Conservation (phyloP, 2,113 vertebrate genomes). For the Recurvirostra avosetta region DNA sequence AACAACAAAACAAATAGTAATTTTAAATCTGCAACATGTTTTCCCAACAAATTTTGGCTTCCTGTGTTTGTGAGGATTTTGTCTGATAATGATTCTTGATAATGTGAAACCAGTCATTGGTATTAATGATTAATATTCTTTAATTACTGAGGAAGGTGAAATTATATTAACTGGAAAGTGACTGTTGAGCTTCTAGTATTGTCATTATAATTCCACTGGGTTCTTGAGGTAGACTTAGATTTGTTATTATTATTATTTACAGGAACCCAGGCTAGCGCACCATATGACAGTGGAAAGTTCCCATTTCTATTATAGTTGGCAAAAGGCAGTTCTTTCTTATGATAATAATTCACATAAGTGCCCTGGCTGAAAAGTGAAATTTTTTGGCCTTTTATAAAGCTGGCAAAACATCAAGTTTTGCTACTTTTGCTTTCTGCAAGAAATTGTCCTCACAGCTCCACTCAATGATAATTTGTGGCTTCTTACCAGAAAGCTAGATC, state of each 20-base stretch:
- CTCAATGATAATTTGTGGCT: constrained; percentile 34
- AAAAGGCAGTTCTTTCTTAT: constrained; percentile 14
- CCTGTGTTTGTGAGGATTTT: not conserved
- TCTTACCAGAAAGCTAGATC: constrained; percentile 54
- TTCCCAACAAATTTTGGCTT: not conserved
- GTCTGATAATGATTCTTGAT: not conserved
- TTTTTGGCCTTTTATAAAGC: constrained; percentile 26
- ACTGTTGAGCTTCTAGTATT: not conserved
- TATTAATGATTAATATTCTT: not conserved
- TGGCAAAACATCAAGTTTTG: constrained; percentile 39
- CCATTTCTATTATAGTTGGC: constrained; percentile 9
- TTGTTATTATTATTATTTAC: constrained; percentile 17
- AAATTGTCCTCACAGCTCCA: constrained; percentile 17
- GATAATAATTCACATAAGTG: constrained; percentile 33
- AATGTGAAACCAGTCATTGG: not conserved
- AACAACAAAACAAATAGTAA: not conserved
- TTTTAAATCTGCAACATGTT: not conserved
- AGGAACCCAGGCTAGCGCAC: not conserved
- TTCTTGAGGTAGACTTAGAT: not conserved
- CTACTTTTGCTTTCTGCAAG: constrained; percentile 41
- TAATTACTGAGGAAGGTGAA: not conserved
- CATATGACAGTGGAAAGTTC: not conserved
- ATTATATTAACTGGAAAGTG: not conserved
- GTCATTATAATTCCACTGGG: not conserved
- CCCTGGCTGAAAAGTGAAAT: constrained; percentile 10